A percentile compares a stretch with the other conserved stretches of the same genome.
These are phyloP conservation scores for Meteorus sp. DNA, from an alignment of 1,140 invertebrate genomes.

Conservation along the genomic window DNA sequence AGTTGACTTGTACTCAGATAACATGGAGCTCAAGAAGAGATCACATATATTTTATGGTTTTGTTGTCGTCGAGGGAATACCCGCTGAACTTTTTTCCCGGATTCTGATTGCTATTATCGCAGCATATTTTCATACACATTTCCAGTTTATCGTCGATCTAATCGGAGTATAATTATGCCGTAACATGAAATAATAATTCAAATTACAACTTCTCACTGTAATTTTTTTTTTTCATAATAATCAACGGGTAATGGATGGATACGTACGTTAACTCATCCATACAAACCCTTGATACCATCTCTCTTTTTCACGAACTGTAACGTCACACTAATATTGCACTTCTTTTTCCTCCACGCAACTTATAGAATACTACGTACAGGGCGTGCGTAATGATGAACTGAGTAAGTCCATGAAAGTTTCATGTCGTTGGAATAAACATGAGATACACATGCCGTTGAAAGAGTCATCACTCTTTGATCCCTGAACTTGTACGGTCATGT, in stretches of 20 bases:
- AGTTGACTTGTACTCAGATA: background rate
- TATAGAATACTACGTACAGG: too few species aligned
- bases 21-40: background rate
- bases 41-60: too few species aligned
- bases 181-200: too few species aligned
- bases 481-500: slow-evolving; percentile 8
- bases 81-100: background rate
- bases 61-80: background rate
- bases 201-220: too few species aligned
- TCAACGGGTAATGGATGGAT: too few species aligned
- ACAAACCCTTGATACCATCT: too few species aligned
- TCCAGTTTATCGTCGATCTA: slow-evolving; percentile 11
- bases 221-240: background rate
- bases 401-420: background rate
- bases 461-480: slow-evolving; percentile 4
- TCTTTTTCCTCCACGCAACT: background rate
- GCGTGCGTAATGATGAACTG: background rate
- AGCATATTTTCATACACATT: background rate
- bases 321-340: background rate
- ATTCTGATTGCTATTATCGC: background rate
- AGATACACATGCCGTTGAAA: background rate
- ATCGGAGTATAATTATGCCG: slow-evolving; percentile 16
- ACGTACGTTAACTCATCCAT: too few species aligned
- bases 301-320: too few species aligned
- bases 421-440: slow-evolving; percentile 18